Evolutionary conservation across 2,797 vertebrate genomes (phyloP).

Genomic region (Gadopsis bispinosus): DNA sequence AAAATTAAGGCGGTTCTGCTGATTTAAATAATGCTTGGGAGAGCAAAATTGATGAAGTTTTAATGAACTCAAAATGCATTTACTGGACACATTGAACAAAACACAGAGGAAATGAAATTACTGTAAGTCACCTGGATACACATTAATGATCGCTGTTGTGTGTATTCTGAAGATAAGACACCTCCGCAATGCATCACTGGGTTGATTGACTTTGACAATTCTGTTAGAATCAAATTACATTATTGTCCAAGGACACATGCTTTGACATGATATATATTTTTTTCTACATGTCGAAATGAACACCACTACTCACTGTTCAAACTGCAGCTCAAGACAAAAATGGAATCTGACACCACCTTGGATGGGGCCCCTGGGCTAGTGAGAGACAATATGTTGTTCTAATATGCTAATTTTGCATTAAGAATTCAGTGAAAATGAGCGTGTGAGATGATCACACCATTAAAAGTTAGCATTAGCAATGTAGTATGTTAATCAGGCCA

Average conservation of each 20-base stretch:
- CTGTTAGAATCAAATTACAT: slow-evolving; percentile 39
- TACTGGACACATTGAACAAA: slow-evolving; percentile 3
- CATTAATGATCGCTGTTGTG: slow-evolving; percentile 16
- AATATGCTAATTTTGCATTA: slow-evolving; percentile 81
- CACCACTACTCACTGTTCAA: slow-evolving; percentile 48
- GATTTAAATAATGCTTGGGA: neutral
- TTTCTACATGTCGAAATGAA: slow-evolving; percentile 32
- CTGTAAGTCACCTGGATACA: neutral
- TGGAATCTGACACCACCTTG: slow-evolving; percentile 68
- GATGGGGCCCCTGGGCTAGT: slow-evolving; percentile 62
- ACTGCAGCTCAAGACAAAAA: slow-evolving; percentile 63
- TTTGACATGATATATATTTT: slow-evolving; percentile 18
- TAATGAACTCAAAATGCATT: slow-evolving; percentile 2
- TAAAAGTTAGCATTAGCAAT: slow-evolving; percentile 82
- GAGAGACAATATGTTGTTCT: slow-evolving; percentile 81
- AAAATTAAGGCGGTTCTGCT: neutral
- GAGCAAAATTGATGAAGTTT: neutral
- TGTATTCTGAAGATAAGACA: slow-evolving; percentile 3
- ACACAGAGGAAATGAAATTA: neutral
- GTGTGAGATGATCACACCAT: slow-evolving; percentile 80
- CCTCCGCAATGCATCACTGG: slow-evolving; percentile 13
- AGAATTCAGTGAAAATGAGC: slow-evolving; percentile 79
- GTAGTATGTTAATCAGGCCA: slow-evolving; percentile 81
- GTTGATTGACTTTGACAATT: slow-evolving; percentile 47
- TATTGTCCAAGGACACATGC: slow-evolving; percentile 31